Evolutionary conservation across 2,113 vertebrate species (phyloP).

Genomic region (Pandion haliaetus): DNA sequence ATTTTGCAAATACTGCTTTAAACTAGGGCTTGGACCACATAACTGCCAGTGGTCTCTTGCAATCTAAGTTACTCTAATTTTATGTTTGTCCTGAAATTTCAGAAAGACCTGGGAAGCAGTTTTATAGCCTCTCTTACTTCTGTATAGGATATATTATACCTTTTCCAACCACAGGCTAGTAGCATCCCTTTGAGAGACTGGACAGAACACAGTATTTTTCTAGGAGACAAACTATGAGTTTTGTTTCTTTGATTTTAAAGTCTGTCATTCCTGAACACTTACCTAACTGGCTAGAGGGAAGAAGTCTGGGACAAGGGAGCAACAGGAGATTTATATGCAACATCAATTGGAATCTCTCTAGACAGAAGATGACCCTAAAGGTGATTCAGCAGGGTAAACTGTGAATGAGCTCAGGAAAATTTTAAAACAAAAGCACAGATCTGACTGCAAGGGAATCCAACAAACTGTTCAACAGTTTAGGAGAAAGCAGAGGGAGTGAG

Average conservation of each 20-base stretch:
- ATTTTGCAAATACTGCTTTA: not conserved
- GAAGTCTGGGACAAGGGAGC: not conserved
- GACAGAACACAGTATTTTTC: not conserved
- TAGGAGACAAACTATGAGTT: too few relatives aligned
- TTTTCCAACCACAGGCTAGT: not conserved
- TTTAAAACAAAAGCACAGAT: not conserved
- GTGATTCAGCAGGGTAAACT: not conserved
- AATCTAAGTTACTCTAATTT: not conserved
- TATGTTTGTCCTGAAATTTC: not conserved
- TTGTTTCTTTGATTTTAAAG: not conserved
- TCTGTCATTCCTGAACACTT: not conserved
- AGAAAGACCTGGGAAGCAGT: not conserved
- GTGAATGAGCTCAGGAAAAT: not conserved
- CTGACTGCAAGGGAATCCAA: not conserved
- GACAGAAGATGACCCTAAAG: not conserved
- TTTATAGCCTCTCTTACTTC: not conserved
- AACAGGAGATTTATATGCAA: not conserved
- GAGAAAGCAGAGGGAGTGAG: not conserved
- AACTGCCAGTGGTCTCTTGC: not conserved
- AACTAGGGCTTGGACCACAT: not conserved
- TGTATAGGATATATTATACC: not conserved
- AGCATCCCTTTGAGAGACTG: not conserved
- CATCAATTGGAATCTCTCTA: not conserved
- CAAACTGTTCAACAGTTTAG: not conserved
- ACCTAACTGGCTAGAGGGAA: not conserved